These are phyloP conservation scores for Calidris pygmaea DNA, from an alignment of 2,113 vertebrate species.

Conservation along the genomic window DNA sequence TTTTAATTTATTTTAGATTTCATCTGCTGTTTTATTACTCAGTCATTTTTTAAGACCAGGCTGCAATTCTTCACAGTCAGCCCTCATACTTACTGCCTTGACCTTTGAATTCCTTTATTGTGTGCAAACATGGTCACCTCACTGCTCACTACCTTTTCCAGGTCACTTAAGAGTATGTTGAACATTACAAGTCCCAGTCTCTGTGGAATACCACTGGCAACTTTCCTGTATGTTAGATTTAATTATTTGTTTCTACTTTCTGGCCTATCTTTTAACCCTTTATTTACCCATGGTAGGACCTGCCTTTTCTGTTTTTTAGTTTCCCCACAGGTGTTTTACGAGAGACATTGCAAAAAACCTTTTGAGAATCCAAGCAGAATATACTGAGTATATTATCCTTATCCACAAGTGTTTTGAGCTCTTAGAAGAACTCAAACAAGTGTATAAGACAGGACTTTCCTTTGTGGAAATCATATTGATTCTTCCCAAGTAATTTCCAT, in stretches of 20 bases:
- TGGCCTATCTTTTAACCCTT: neutral
- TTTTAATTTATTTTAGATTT: neutral
- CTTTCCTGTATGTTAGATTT: neutral
- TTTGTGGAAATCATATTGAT: neutral
- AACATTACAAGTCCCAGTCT: neutral
- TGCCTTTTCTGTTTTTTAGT: neutral
- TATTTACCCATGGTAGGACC: neutral
- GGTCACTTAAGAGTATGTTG: neutral
- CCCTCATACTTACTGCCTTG: neutral
- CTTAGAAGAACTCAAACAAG: neutral
- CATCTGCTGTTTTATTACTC: neutral
- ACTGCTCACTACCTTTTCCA: neutral
- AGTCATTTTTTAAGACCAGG: neutral
- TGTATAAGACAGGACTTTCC: neutral
- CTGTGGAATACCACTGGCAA: neutral
- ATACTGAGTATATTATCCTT: neutral
- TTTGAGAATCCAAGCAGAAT: neutral
- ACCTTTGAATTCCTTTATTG: neutral
- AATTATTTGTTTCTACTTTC: neutral
- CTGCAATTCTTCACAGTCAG: neutral
- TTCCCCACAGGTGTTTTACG: neutral
- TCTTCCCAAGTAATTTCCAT: neutral
- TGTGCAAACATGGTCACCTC: neutral
- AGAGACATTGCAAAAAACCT: neutral
- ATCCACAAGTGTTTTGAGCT: neutral